A percentile compares a stretch with the other conserved stretches of the same genome.
Conservation (phyloP, 2,797 vertebrate genomes). For the Hemitrygon akajei region DNA sequence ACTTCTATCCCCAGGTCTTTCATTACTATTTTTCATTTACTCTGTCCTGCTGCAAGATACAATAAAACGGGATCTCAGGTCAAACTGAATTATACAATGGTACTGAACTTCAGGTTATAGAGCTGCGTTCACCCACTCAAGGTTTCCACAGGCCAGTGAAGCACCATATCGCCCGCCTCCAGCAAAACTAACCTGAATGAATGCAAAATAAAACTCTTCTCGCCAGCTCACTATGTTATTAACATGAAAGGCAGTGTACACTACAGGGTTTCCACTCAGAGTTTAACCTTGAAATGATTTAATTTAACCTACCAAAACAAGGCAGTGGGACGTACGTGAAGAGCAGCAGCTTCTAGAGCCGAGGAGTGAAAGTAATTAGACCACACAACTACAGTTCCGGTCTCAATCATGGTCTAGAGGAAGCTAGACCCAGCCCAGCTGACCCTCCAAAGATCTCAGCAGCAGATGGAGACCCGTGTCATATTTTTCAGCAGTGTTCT, state of each 20-base stretch:
- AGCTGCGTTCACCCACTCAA: not conserved
- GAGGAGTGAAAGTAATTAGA: not conserved
- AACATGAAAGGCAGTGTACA: not conserved
- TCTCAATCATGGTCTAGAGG: not conserved
- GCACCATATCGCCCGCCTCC: not conserved
- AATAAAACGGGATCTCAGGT: not conserved
- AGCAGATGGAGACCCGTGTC: not conserved
- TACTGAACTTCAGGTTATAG: not conserved
- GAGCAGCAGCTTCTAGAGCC: not conserved
- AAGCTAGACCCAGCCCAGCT: not conserved
- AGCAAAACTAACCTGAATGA: constrained; percentile 9
- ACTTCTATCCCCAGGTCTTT: not conserved
- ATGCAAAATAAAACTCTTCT: not conserved
- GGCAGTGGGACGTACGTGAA: not conserved
- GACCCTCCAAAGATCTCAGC: not conserved
- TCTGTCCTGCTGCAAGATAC: not conserved
- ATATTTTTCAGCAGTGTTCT: not conserved
- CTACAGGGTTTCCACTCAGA: not conserved
- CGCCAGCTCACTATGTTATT: not conserved
- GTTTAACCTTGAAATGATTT: not conserved
- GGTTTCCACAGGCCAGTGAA: not conserved
- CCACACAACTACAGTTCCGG: no score
- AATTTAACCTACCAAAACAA: not conserved
- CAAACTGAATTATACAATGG: not conserved
- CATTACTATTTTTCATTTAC: not conserved